These are phyloP conservation scores for Malurus leucopterus DNA, from an alignment of 2,797 vertebrate genomes.

Conservation along the genomic window DNA sequence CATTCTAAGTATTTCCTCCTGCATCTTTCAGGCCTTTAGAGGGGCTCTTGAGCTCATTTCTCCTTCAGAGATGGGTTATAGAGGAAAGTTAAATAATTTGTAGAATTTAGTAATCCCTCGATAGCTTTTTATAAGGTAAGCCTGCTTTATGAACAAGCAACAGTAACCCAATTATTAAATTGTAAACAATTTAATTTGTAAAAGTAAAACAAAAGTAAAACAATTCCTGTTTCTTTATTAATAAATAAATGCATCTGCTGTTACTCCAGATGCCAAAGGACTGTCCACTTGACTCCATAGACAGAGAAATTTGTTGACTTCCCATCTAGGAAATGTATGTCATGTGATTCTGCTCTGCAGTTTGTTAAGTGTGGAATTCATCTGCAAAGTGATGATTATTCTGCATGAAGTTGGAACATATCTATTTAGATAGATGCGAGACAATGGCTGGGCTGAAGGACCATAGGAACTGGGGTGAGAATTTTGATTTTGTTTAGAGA, in stretches of 20 bases:
- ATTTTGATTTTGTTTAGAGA: neutral
- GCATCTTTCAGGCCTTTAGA: neutral
- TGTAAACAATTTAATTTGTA: no score
- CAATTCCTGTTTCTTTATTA: neutral
- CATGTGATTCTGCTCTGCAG: rapidly evolving
- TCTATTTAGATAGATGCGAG: neutral
- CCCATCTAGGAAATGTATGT: neutral
- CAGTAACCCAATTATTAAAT: no score
- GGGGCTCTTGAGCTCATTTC: neutral
- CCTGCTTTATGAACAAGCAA: neutral
- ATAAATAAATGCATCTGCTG: neutral
- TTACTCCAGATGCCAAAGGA: neutral
- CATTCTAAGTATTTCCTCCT: neutral
- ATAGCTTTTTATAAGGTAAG: neutral
- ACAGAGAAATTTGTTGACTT: neutral
- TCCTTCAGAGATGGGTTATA: neutral
- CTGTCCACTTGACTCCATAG: neutral
- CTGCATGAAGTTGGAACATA: neutral
- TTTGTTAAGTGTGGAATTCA: neutral
- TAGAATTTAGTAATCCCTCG: neutral
- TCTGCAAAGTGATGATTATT: neutral
- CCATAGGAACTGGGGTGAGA: neutral
- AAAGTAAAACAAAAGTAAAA: no score
- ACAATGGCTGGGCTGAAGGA: neutral
- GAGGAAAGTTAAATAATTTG: neutral